Evolutionary conservation across 2,797 vertebrate species (phyloP).

Genomic region (Steatocranus sp.): DNA sequence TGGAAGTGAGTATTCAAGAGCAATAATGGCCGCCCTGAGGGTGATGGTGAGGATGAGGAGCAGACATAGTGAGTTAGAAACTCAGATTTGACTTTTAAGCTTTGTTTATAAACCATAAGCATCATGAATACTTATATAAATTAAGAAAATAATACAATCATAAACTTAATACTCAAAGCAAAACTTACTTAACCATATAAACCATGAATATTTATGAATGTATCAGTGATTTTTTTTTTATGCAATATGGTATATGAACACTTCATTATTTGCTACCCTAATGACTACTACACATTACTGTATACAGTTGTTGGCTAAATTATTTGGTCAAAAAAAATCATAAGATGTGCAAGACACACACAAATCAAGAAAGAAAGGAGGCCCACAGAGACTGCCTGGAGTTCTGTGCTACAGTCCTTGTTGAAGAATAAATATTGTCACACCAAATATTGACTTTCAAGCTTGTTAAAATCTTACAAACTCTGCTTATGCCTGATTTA

Average conservation of each 20-base stretch:
- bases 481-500: background rate
- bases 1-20: background rate
- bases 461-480: background rate
- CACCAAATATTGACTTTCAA: background rate
- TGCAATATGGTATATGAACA: background rate
- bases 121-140: background rate
- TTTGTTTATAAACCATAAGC: background rate
- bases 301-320: too few species aligned
- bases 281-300: too few species aligned
- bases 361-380: background rate
- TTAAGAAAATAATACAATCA: background rate
- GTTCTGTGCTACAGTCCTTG: background rate
- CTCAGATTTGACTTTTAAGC: background rate
- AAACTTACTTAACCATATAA: background rate
- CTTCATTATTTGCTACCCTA: background rate
- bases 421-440: background rate
- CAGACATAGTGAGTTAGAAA: background rate
- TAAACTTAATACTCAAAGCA: background rate
- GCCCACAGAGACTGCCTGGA: background rate
- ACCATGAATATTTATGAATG: background rate
- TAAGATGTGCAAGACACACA: background rate
- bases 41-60: background rate
- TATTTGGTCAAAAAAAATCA: background rate
- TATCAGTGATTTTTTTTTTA: background rate
- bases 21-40: background rate